Evolutionary conservation across 2,888 invertebrate species (phyloP), one percentile per base, ranked within the genome.

Genomic region (Hoplodrina blanda): DNA sequence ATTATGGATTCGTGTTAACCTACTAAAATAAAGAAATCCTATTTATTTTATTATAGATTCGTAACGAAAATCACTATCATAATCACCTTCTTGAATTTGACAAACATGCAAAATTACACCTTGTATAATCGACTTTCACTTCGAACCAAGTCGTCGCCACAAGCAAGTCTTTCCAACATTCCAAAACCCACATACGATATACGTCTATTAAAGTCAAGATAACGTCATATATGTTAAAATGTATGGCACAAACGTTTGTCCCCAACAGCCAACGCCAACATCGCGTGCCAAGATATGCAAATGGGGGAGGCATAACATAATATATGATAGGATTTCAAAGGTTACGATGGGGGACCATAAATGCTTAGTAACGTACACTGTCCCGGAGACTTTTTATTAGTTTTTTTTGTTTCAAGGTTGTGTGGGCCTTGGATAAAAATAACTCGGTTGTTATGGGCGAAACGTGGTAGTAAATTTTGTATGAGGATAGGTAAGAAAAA

Each of bases 251-350:
- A 79, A 81, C 80, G 56, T 80, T 84, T 78, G 80, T 78, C 76
- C 20, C 73, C 60, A 62, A 55, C 55, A 6, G 19, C 54, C 62
- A 68, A 56, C 46, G 55, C 80, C 81, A 80, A 63, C 56, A 37
- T 91, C 62, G 91, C 91, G 90, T 91, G 91, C 54, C 37, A 0
- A 17, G 55, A 65, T 78, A 91, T 91, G 90, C 85, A 86, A 91
- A 91, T 89, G 44, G 6, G 20, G 17, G 19, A 59, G 53, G 53
- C 65, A 63, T 60, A 68, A 67, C 64, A 70, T 74, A 71, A 83
- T 84, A 82, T 82, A 84, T 65, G 68, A 73, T 73, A 71, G 64
- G 52, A 68, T 67, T 71, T 59, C 77, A 88, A 88, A 88, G 87
- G 88, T 87, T 89, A 84, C 30, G 2, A 66, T 52, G 65, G 66